Evolutionary conservation across 1,140 invertebrate genomes (phyloP).

Genomic region (Mamestra configurata): DNA sequence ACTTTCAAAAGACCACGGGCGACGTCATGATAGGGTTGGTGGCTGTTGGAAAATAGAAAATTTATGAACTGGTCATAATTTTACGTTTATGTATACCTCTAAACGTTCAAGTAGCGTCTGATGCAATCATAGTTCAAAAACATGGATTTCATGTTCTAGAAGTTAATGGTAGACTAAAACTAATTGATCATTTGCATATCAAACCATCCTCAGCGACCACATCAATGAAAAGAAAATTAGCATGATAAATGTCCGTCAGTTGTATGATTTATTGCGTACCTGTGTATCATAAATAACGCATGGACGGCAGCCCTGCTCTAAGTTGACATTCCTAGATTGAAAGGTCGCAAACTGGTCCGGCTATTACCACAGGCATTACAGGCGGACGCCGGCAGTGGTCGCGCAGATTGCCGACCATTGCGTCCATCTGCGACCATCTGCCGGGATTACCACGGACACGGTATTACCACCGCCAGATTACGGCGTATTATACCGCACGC

Average conservation of each 20-base stretch:
- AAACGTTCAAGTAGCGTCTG: neutral
- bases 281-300: slow-evolving; percentile 27
- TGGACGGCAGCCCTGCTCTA: slow-evolving; percentile 49
- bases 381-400: slow-evolving; percentile 69
- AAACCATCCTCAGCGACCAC: neutral
- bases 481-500: slow-evolving; percentile 48
- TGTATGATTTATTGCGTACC: neutral
- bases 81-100: neutral
- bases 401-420: slow-evolving; percentile 66
- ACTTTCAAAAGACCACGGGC: slow-evolving; percentile 65
- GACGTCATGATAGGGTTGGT: slow-evolving; percentile 50
- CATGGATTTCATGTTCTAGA: neutral
- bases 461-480: slow-evolving; percentile 47
- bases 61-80: slow-evolving; percentile 15
- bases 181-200: neutral
- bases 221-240: slow-evolving; percentile 29
- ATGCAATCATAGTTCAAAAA: neutral
- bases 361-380: slow-evolving; percentile 72
- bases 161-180: neutral
- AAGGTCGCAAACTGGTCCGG: slow-evolving; percentile 85
- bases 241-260: slow-evolving; percentile 14
- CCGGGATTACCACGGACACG: slow-evolving; percentile 49
- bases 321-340: slow-evolving; percentile 85
- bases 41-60: slow-evolving; percentile 26
- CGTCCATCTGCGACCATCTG: slow-evolving; percentile 67